Conservation (phyloP, 2,797 vertebrate genomes). For the Geotrypetes seraphini region DNA sequence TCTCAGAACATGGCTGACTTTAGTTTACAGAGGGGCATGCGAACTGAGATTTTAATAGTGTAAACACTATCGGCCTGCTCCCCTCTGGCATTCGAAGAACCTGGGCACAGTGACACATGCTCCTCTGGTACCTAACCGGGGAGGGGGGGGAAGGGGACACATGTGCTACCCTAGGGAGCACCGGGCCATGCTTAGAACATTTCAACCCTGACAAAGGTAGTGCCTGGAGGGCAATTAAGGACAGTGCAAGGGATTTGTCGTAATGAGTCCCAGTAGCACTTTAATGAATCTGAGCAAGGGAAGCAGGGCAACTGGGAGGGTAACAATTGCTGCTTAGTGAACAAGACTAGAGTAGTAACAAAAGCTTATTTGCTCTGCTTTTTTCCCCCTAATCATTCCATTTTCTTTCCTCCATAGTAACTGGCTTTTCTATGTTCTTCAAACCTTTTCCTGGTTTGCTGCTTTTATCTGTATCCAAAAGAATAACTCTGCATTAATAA, state of each 20-base stretch:
- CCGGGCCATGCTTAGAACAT: conserved; percentile 53
- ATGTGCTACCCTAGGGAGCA: conserved; percentile 53
- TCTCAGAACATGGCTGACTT: conserved; percentile 9
- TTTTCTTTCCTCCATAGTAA: too few relatives aligned
- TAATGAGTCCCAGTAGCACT: conserved; percentile 66
- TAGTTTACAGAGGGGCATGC: conserved; percentile 32
- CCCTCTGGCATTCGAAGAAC: conserved; percentile 46
- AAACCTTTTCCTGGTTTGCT: too few relatives aligned
- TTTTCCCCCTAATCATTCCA: conserved; percentile 14
- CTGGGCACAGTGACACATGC: conserved; percentile 49
- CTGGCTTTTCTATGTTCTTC: too few relatives aligned
- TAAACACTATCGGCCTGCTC: conserved; percentile 41
- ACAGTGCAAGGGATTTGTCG: conserved; percentile 62
- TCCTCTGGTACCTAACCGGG: conserved; percentile 34
- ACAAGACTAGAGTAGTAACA: conserved; percentile 7
- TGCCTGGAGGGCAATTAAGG: conserved; percentile 72
- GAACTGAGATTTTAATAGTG: conserved; percentile 39
- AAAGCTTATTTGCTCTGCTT: conserved; percentile 8
- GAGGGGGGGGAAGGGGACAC: conserved; percentile 50
- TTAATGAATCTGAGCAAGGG: conserved; percentile 53
- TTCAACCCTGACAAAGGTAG: conserved; percentile 54
- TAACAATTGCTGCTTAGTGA: conserved; percentile 8
- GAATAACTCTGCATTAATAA: conserved; percentile 12
- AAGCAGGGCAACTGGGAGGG: conserved; percentile 14
- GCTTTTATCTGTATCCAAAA: too few relatives aligned